Percentiles rank a stretch among this genome's conserved stretches.
Conservation (phyloP, 2,888 invertebrate genomes). For the Sepioteuthis lessoniana region DNA sequence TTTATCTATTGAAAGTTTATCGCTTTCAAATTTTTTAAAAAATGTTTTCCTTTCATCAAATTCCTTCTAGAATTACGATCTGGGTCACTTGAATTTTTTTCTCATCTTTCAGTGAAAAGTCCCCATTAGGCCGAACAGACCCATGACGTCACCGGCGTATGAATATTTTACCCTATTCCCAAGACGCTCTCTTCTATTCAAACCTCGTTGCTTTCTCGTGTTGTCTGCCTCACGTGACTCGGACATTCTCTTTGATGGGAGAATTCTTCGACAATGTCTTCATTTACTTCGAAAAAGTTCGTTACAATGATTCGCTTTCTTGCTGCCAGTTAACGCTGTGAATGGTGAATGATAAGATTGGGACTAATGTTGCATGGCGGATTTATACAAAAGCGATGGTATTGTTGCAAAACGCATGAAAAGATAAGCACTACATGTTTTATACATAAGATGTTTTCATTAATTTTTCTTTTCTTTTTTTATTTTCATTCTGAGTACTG, state of each 20-base stretch:
- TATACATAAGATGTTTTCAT: not conserved
- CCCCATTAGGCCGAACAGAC: not conserved
- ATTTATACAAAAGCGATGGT: not conserved
- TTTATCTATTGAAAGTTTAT: not conserved
- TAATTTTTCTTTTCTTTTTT: not conserved
- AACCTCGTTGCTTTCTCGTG: not conserved
- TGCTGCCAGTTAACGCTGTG: not conserved
- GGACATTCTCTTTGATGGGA: conserved; percentile 16
- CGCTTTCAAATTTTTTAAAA: not conserved
- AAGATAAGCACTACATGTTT: not conserved
- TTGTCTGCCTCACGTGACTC: not conserved
- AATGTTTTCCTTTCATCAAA: not conserved
- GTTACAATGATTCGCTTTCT: conserved; percentile 2
- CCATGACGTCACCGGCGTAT: not conserved
- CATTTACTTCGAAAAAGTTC: not conserved
- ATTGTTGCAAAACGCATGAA: not conserved
- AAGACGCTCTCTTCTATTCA: not conserved
- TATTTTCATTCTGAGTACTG: not conserved
- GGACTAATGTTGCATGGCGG: not conserved
- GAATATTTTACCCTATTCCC: conserved; percentile 23
- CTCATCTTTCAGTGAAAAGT: not conserved
- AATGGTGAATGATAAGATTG: not conserved
- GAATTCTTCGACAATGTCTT: conserved; percentile 33
- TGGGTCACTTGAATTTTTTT: too few relatives aligned
- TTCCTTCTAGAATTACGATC: not conserved